phyloP scores from a whole-genome alignment of 2,888 invertebrate genomes.

The Dioctria linearis region DNA sequence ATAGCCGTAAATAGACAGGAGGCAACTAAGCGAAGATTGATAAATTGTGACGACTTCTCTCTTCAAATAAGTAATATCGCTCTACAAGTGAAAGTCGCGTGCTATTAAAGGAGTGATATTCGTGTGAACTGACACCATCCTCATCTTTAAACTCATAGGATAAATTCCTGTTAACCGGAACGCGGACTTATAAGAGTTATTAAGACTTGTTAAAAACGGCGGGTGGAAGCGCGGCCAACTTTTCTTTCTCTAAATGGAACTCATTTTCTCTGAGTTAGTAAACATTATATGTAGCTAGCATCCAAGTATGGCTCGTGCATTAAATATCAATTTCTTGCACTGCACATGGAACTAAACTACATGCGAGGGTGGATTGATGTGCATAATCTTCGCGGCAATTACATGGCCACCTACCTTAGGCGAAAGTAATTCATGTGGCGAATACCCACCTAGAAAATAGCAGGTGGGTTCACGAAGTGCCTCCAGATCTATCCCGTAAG shows the following conservation, averaged over 20 bases:
- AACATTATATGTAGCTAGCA: not conserved
- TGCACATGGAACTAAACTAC: not conserved
- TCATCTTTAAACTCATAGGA: constrained; percentile 3
- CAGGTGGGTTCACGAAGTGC: constrained; percentile 10
- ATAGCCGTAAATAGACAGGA: constrained; percentile 29
- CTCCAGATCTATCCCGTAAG: not conserved
- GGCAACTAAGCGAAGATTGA: constrained; percentile 21
- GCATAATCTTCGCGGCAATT: constrained; percentile 1
- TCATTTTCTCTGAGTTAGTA: constrained; percentile 6
- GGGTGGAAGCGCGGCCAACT: constrained; percentile 23
- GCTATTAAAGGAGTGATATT: constrained; percentile 49
- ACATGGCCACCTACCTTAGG: constrained; percentile 15
- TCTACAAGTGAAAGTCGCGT: constrained; percentile 46
- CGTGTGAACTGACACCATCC: constrained; percentile 23
- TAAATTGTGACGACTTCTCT: constrained; percentile 29
- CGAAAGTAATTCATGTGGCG: not conserved
- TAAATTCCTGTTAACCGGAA: constrained; percentile 22
- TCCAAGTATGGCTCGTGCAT: not conserved
- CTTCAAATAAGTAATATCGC: not conserved
- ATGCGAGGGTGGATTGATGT: not conserved
- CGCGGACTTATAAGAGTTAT: not conserved
- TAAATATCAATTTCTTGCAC: constrained; percentile 19
- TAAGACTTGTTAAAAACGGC: not conserved
- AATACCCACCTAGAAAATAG: not conserved
- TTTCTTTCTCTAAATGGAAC: constrained; percentile 20